Evolutionary conservation across 1,140 invertebrate species (phyloP).

Genomic region (Drosophila sechellia): DNA sequence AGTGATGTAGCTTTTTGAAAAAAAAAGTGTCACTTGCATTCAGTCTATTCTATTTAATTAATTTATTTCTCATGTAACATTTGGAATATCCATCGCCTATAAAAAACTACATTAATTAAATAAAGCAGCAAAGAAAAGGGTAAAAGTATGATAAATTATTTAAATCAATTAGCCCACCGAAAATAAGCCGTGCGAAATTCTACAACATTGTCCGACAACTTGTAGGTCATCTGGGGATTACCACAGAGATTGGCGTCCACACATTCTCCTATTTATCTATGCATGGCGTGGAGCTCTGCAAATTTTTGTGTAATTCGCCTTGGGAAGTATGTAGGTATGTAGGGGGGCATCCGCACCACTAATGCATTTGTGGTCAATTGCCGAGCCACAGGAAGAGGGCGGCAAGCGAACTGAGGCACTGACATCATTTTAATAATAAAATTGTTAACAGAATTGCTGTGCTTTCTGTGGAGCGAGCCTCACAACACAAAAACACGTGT

Average conservation of each 20-base stretch:
- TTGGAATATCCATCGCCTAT: not conserved
- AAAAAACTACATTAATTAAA: not conserved
- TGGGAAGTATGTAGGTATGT: conserved; percentile 23
- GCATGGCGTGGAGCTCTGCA: conserved; percentile 35
- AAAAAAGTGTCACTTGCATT: not conserved
- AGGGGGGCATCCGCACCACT: conserved; percentile 32
- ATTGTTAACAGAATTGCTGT: conserved; percentile 82
- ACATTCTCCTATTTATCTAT: conserved; percentile 39
- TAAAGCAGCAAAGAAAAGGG: not conserved
- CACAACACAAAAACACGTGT: conserved; percentile 74
- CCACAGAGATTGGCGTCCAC: conserved; percentile 28
- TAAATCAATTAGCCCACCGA: conserved; percentile 29
- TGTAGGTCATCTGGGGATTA: conserved; percentile 43
- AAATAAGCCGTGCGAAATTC: not conserved
- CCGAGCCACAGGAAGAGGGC: conserved; percentile 23
- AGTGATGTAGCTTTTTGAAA: not conserved
- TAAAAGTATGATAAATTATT: conserved; percentile 7
- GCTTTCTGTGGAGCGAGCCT: conserved; percentile 51
- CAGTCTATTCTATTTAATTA: no score
- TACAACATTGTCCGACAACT: conserved; percentile 33
- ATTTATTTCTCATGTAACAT: no score
- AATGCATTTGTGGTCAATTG: conserved; percentile 76
- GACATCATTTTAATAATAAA: conserved; percentile 80
- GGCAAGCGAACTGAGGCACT: conserved; percentile 27
- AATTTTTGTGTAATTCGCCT: conserved; percentile 44